phyloP scores from a whole-genome alignment of 2,113 vertebrate species.

The Gopherus evgoodei region DNA sequence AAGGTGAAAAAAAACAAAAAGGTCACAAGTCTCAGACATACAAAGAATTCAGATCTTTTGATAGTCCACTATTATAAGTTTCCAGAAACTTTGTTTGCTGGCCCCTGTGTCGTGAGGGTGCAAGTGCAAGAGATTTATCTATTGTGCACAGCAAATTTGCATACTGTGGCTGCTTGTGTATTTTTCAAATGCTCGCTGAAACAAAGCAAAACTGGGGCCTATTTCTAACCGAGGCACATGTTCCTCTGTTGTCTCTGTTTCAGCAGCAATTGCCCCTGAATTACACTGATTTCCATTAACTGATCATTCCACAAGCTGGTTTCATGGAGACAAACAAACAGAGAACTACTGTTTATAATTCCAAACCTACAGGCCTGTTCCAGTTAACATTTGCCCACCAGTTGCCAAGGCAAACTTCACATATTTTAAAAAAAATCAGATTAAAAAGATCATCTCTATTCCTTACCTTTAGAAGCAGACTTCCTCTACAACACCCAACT shows the following conservation, averaged over 20 bases:
- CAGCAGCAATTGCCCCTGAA: background rate
- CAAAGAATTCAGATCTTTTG: background rate
- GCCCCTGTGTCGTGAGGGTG: constrained; percentile 21
- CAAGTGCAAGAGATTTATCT: constrained; percentile 37
- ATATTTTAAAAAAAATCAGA: background rate
- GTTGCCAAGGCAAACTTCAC: constrained; percentile 29
- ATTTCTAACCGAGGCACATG: background rate
- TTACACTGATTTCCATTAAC: constrained; percentile 21
- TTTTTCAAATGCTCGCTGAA: background rate
- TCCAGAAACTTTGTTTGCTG: constrained; percentile 29
- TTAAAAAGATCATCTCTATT: constrained; percentile 55
- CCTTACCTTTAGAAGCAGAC: constrained; percentile 70
- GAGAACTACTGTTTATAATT: background rate
- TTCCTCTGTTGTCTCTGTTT: constrained; percentile 21
- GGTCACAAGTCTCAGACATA: background rate
- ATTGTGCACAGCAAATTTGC: constrained; percentile 22
- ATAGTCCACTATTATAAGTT: constrained; percentile 4
- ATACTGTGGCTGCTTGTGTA: constrained; percentile 56
- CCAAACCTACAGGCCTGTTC: background rate
- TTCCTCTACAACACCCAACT: constrained; percentile 45
- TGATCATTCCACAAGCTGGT: constrained; percentile 30
- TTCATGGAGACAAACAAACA: background rate
- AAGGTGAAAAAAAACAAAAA: background rate
- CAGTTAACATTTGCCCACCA: constrained; percentile 36
- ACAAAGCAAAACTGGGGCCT: background rate